Conservation (phyloP, 2,113 vertebrate species). For the Leptosomus discolor region DNA sequence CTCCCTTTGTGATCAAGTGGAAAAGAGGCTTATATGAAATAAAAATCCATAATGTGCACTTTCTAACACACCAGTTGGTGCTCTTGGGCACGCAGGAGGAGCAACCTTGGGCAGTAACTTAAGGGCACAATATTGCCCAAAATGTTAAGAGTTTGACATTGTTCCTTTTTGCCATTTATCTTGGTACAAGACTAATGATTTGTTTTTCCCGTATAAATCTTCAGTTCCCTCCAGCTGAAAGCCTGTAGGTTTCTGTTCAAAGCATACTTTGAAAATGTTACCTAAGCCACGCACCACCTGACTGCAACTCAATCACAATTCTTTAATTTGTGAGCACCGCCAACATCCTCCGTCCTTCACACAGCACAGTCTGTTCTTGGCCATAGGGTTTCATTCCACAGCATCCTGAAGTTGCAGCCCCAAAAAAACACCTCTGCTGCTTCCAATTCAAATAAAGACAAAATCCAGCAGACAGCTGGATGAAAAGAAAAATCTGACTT, state of each 20-base stretch:
- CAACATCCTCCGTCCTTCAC: neutral
- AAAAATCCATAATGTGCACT: neutral
- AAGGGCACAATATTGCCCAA: neutral
- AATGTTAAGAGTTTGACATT: neutral
- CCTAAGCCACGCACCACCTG: neutral
- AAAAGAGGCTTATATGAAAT: neutral
- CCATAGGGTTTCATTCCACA: slow-evolving; percentile 3
- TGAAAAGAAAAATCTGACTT: neutral
- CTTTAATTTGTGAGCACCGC: neutral
- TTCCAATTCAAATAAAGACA: slow-evolving; percentile 41
- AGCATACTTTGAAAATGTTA: neutral
- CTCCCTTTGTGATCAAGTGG: neutral
- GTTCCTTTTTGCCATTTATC: neutral
- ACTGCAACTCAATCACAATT: neutral
- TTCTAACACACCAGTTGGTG: neutral
- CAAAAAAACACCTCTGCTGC: neutral
- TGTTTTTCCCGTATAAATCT: neutral
- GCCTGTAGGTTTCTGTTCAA: neutral
- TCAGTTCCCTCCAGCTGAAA: neutral
- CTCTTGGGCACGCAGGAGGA: neutral
- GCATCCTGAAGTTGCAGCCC: neutral
- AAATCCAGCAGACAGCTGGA: neutral
- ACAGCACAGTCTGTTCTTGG: slow-evolving; percentile 2
- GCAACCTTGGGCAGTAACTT: neutral
- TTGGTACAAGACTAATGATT: neutral